Conservation (phyloP, 1,140 invertebrate species). For the Subanguina moxae region DNA sequence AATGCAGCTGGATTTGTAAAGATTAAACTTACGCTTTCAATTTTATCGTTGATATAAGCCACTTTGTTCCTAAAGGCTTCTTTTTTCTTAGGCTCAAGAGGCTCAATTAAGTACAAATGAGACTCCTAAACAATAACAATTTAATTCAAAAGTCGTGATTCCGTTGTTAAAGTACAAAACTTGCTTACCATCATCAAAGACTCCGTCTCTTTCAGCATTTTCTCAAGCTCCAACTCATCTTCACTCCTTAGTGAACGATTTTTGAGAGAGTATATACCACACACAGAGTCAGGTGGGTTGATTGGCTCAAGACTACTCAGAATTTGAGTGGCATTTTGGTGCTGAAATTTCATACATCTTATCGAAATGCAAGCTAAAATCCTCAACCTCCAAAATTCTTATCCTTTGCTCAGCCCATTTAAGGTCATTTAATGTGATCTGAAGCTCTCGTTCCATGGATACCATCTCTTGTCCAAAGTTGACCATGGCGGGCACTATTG, state of each 20-base stretch:
- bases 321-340: constrained; percentile 1
- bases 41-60: constrained; percentile 22
- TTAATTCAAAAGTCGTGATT: not conserved
- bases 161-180: constrained; percentile 2
- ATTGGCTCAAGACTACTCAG: constrained; percentile 7
- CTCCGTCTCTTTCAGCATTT: constrained; percentile 28
- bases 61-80: constrained; percentile 17
- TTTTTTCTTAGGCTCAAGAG: constrained; percentile 16
- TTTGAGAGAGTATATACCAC: constrained; percentile 23
- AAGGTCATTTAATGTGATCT: not conserved
- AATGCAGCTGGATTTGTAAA: no score
- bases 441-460: constrained; percentile 1
- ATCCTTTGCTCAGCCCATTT: constrained; percentile 15
- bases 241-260: constrained; percentile 8
- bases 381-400: not conserved
- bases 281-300: constrained; percentile 24
- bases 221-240: constrained; percentile 26
- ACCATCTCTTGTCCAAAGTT: constrained; percentile 6
- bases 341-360: constrained; percentile 22
- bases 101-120: constrained; percentile 23
- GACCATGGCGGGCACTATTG: not conserved
- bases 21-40: constrained; percentile 27
- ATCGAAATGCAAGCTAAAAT: constrained; percentile 13
- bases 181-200: constrained; percentile 20
- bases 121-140: constrained; percentile 21